Evolutionary conservation across 2,113 vertebrate species (phyloP), one percentile per base, ranked within the genome.

Genomic region (Dipodomys merriami): DNA sequence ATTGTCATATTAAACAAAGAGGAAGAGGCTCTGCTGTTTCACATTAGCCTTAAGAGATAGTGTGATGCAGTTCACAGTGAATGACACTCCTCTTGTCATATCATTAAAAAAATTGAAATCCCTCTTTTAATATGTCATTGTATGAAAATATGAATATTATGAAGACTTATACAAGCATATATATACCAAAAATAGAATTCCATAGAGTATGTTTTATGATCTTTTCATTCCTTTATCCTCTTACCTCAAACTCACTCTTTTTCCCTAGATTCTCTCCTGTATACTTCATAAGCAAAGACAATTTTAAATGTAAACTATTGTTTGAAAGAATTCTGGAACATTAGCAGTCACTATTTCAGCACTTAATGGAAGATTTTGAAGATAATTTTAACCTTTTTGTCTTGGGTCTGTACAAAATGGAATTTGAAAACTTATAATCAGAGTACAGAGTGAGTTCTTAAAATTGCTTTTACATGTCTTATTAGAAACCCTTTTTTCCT

Each of bases 371-470:
- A 92, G 27, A 91, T 72, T 94, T 83, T 91, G 76, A 95, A 83
- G 30, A 46, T 78, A 90, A 86, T 60, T 94, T 94, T 96, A 95
- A 94, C 73, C 83, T 96, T 96, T 94, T 94, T 72, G 91, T 90
- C 20, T 65, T 94, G 53, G 53, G 15, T 57, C 15, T 57, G 53
- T 13, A 57, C 53, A 57, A 57, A 57, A 13, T 57, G 12, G 53
- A 57, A 57, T 57, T 57, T 57, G 53, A 57, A 57, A 57, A 15
- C 53, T 57, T 57, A 57, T 57, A 57, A 57, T 57, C 53, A 57
- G 53, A 57, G 53, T 16, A 18, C 15, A 57, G 53, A 57, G 53
- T 13, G 15, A 57, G 53, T 57, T 57, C 53, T 16, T 57, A 57
- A 57, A 57, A 57, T 57, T 57, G 15, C 53, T 57, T 57, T 91